Conservation (phyloP, 1,140 invertebrate genomes). For the Psix sp. region DNA sequence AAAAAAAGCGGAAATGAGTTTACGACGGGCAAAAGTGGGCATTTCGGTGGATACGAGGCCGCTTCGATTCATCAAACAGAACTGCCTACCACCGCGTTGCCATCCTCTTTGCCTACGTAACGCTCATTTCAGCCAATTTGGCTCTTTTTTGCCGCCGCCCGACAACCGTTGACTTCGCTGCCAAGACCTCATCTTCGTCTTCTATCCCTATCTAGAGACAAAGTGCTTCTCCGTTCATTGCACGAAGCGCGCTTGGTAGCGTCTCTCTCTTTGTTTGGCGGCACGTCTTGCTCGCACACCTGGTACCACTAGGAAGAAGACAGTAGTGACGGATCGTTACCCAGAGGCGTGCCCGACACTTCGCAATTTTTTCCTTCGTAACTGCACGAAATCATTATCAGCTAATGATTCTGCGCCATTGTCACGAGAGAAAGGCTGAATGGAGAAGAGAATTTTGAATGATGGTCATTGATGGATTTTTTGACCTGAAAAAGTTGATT, state of each 20-base stretch:
- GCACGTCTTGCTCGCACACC: conserved; percentile 16
- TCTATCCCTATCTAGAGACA: conserved; percentile 3
- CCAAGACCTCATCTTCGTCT: conserved; percentile 59
- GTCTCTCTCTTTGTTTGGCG: neutral
- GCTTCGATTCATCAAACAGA: conserved; percentile 41
- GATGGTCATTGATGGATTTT: conserved; percentile 36
- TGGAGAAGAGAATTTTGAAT: conserved; percentile 24
- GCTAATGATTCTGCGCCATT: conserved; percentile 55
- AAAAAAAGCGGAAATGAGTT: conserved; percentile 55
- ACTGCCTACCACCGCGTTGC: conserved; percentile 58
- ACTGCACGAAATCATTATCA: conserved; percentile 58
- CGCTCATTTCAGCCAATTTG: conserved; percentile 72
- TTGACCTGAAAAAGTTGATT: conserved; percentile 2
- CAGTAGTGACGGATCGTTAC: conserved; percentile 60
- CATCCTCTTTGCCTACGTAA: conserved; percentile 69
- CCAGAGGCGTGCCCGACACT: conserved; percentile 54
- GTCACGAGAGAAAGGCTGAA: conserved; percentile 25
- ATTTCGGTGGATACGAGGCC: conserved; percentile 26
- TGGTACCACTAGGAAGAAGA: conserved; percentile 36
- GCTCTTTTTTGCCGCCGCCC: conserved; percentile 63
- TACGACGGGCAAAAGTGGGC: conserved; percentile 27
- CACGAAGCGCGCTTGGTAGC: conserved; percentile 8
- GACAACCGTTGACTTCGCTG: too few relatives aligned
- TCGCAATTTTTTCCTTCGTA: conserved; percentile 54
- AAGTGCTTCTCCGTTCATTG: conserved; percentile 28